phyloP scores from a whole-genome alignment of 2,113 vertebrate species.

The Coryphaenoides rupestris region DNA sequence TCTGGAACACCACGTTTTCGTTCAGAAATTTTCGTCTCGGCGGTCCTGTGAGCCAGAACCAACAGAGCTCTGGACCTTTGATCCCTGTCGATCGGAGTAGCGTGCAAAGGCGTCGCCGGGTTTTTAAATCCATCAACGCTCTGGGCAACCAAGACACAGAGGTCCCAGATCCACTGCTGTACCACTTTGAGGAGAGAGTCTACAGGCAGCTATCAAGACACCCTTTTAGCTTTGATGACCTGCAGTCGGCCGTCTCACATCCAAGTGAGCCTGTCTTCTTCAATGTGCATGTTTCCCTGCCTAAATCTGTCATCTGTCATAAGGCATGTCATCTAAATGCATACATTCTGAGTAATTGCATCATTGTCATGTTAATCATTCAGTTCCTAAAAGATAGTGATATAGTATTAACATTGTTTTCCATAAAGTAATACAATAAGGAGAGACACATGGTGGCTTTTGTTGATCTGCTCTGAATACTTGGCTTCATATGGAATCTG shows the following conservation, averaged over 20 bases:
- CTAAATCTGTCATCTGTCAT: too few relatives aligned
- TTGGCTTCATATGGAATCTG: too few relatives aligned
- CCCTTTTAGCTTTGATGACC: constrained; percentile 41
- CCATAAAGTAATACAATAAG: neutral
- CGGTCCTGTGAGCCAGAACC: constrained; percentile 13
- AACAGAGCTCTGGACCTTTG: constrained; percentile 16
- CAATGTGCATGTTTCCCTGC: neutral
- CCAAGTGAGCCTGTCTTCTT: constrained; percentile 72
- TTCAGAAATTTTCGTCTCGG: constrained; percentile 53
- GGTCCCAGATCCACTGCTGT: constrained; percentile 46
- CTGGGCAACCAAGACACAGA: constrained; percentile 31
- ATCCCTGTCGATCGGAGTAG: constrained; percentile 19
- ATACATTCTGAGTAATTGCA: too few relatives aligned
- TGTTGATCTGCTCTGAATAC: too few relatives aligned
- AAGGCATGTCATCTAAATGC: too few relatives aligned
- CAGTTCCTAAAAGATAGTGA: neutral
- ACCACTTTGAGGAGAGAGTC: constrained; percentile 53
- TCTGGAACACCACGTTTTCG: constrained; percentile 67
- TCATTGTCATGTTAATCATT: neutral
- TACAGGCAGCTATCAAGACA: constrained; percentile 44
- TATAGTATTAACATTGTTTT: neutral
- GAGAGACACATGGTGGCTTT: too few relatives aligned
- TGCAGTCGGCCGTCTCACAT: constrained; percentile 55
- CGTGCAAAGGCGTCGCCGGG: constrained; percentile 10
- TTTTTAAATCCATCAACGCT: constrained; percentile 18